Evolutionary conservation across 2,797 vertebrate species (phyloP).

Genomic region (Sebastiscus tertius): DNA sequence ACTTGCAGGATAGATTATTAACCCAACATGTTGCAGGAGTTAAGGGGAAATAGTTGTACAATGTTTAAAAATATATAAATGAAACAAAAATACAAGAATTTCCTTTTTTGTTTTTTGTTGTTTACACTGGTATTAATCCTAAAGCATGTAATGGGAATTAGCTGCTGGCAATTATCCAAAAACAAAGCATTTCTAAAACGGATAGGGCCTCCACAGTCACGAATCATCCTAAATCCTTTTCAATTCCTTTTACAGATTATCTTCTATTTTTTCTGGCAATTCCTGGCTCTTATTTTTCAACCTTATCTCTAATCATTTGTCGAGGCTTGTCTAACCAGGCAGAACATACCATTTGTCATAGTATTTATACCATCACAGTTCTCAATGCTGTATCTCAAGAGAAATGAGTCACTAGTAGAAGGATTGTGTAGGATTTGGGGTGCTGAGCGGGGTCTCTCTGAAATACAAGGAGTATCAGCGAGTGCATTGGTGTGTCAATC

Average conservation of each 20-base stretch:
- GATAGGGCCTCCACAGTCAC: neutral
- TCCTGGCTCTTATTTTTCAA: neutral
- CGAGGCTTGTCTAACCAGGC: neutral
- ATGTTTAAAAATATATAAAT: neutral
- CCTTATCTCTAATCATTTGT: neutral
- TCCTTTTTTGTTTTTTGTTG: neutral
- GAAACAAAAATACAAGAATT: neutral
- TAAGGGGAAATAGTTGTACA: neutral
- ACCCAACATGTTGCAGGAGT: no score
- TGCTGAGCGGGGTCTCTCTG: neutral
- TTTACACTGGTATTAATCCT: neutral
- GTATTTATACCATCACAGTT: neutral
- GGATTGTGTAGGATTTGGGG: neutral
- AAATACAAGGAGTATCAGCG: neutral
- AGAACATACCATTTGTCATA: conserved; percentile 1
- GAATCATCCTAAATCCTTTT: neutral
- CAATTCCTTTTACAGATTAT: neutral
- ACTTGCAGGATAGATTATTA: neutral
- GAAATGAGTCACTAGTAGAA: conserved; percentile 9
- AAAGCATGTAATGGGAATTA: neutral
- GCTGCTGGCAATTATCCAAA: neutral
- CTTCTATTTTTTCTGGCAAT: neutral
- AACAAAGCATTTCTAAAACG: neutral
- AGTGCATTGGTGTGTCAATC: neutral
- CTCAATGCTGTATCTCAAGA: neutral